Conservation (phyloP, 2,113 vertebrate genomes). For the Daphoenositta chrysoptera region DNA sequence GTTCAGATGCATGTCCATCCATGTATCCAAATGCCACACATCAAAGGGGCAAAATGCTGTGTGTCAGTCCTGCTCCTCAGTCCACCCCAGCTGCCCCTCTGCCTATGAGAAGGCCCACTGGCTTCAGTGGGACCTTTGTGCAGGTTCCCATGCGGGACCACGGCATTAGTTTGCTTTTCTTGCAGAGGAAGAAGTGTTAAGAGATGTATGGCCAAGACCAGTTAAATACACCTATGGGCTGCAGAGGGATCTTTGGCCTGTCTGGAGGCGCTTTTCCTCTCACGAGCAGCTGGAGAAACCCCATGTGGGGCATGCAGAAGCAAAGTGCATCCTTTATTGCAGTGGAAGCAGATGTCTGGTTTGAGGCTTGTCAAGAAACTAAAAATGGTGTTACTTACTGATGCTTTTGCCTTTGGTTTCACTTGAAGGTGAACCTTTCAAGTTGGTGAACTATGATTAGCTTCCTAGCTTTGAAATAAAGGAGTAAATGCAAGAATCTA, state of each 20-base stretch:
- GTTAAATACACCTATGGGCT: neutral
- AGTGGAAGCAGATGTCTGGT: neutral
- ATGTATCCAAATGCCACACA: accelerated
- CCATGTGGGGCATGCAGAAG: neutral
- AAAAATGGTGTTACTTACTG: neutral
- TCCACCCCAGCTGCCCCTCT: neutral
- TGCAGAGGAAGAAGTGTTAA: accelerated
- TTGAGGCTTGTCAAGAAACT: neutral
- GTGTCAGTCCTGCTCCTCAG: neutral
- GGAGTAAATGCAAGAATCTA: neutral
- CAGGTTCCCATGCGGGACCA: accelerated
- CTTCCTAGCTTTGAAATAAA: constrained; percentile 15
- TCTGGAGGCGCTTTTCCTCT: neutral
- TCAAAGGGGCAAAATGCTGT: neutral
- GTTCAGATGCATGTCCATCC: accelerated
- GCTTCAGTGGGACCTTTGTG: neutral
- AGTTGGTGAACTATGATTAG: neutral
- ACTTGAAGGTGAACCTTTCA: neutral
- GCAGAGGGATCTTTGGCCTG: neutral
- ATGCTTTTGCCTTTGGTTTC: neutral
- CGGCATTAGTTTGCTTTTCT: neutral
- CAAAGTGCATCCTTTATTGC: neutral
- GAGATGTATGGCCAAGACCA: accelerated
- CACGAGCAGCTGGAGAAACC: neutral
- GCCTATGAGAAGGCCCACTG: neutral